Conservation (phyloP, 2,113 vertebrate genomes). For the Gasterosteus nipponicus region DNA sequence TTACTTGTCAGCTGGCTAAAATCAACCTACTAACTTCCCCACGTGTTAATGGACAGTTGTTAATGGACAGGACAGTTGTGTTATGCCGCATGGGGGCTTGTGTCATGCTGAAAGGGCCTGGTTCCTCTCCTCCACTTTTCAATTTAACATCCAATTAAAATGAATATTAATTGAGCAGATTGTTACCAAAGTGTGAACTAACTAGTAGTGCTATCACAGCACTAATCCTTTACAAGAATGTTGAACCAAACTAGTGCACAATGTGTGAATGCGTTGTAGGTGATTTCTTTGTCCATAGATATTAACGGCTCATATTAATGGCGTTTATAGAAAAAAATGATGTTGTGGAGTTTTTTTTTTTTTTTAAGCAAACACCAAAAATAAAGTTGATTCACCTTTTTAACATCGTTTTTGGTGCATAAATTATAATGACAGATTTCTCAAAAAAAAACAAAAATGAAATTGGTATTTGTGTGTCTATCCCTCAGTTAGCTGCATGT, state of each 20-base stretch:
- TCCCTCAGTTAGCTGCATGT: slow-evolving; percentile 14
- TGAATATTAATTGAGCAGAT: background rate
- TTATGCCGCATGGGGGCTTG: no score
- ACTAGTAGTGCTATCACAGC: background rate
- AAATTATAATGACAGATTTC: background rate
- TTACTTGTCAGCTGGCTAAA: no score
- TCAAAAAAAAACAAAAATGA: slow-evolving; percentile 7
- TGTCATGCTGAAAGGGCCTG: background rate
- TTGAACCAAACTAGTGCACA: background rate
- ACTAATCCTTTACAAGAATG: background rate
- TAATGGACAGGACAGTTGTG: no score
- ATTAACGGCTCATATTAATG: background rate
- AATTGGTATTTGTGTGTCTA: slow-evolving; percentile 42
- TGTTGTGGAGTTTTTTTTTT: no score
- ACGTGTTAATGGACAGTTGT: no score
- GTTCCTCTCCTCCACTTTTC: background rate
- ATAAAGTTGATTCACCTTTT: background rate
- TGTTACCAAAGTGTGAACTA: no score
- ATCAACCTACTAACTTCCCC: no score
- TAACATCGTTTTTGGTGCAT: background rate
- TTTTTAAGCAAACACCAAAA: background rate
- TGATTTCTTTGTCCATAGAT: background rate
- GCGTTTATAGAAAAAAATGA: background rate
- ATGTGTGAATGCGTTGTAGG: background rate
- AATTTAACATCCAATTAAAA: background rate